phyloP scores from a whole-genome alignment of 2,113 vertebrate genomes.

The Miniopterus natalensis region DNA sequence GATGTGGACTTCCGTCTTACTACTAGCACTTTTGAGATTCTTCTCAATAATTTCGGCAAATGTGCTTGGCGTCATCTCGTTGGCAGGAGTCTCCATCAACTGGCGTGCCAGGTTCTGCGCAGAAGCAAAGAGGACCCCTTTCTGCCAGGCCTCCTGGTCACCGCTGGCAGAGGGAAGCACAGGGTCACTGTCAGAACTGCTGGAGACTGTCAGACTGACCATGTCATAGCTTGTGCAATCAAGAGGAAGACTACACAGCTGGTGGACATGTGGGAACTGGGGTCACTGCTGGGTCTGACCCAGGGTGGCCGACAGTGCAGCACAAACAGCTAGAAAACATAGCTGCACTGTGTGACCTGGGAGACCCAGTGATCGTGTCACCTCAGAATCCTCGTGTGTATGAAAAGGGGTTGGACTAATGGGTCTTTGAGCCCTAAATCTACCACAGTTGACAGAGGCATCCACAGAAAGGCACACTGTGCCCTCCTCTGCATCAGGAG shows the following conservation, averaged over 20 bases:
- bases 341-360: neutral
- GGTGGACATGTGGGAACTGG: neutral
- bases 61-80: slow-evolving; percentile 93
- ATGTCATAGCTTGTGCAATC: neutral
- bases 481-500: neutral
- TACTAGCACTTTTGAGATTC: slow-evolving; percentile 88
- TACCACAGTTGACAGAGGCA: no score
- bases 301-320: neutral
- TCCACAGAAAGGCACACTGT: neutral
- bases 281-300: neutral
- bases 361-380: neutral
- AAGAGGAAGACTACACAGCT: neutral
- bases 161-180: slow-evolving; percentile 84
- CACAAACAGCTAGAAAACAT: neutral
- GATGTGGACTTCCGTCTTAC: slow-evolving; percentile 91
- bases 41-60: slow-evolving; percentile 94
- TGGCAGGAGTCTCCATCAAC: slow-evolving; percentile 97
- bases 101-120: slow-evolving; percentile 96
- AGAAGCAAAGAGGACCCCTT: slow-evolving; percentile 93
- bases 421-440: neutral
- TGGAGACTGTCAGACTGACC: neutral
- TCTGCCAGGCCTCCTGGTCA: slow-evolving; percentile 92
- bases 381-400: neutral
- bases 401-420: neutral
- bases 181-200: neutral